Base-by-base conservation (phyloP, 2,888 invertebrate genomes). In the Lacanobia wlatinum region DNA sequence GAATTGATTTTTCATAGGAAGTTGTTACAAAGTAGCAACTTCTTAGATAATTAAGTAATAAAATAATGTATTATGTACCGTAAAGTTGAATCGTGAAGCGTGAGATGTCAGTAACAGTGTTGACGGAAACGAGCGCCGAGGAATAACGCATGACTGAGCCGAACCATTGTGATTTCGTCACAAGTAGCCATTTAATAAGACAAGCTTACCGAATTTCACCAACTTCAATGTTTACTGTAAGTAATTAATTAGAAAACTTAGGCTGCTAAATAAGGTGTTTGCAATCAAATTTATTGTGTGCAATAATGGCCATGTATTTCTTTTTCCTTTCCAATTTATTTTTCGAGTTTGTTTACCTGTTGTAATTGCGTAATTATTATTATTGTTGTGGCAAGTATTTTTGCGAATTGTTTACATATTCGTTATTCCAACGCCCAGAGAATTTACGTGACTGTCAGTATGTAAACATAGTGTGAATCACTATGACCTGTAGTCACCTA, bases 11-110 rank as follows among this genome's bases (percentile, higher is more conserved):
- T 84, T 69, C 40, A 60, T 78, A 78, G 87, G 82, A 85, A 87
- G 60, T 84, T 65, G 62, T 73, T 70, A 84, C 69, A 73, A 78
- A 71, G 73, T 70, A 72, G 6, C 23, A 59, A 72, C 28, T 65
- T 56, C 38, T 75, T 78, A 61, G 82, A 82, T 82, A 86, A 86
- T 86, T 80, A 87, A 76, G 82, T 87, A 87, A 85, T 83, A 80
- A 85, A 85, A 87, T 85, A 85, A 76, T 78, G 72, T 78, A 73
- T 73, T 76, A 85, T 74, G 34, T 69, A 79, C 78, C 81, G 81
- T 87, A 70, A 76, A 83, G 74, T 74, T 81, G 56, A 71, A 72
- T 79, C 68, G 70, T 52, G 70, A 78, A 78, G 80, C 76, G 79
- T 79, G 60, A 66, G 62, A 68, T 53, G 46, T 53, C 55, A 52